Evolutionary conservation across 2,797 vertebrate species (phyloP), one percentile per base, ranked within the genome.

Genomic region (Columba guinea): DNA sequence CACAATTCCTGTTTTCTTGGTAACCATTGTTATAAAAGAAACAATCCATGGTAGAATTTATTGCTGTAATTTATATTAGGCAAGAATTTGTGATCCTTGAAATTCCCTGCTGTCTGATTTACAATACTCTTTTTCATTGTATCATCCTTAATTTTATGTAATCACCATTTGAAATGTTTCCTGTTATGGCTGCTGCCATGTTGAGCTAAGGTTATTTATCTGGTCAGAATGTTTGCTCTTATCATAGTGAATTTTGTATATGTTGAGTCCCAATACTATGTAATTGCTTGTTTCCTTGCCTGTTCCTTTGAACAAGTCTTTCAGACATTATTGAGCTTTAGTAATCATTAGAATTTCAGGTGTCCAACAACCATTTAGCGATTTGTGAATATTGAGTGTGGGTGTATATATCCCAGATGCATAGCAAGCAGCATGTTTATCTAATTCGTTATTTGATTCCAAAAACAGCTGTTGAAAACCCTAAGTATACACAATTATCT

Each of bases 21-120:
- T 90, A 94, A 94, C 28, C 5, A 56, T 89, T 93, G 64, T 92
- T 91, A 82, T 77, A 84, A 94, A 95, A 93, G 65, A 88, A 96
- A 92, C 49, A 93, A 84, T 82, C 79, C 74, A 44, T 93, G 64
- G n/a, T 92, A 84, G 53, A 95, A 96, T 89, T 92, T 94, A 95
- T 84, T 95, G 49, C 49, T 63, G 58, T 84, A 89, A 88, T 94
- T 96, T 95, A 93, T 82, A 96, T 90, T 88, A 90, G 73, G 76
- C 87, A 92, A 94, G 77, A 64, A 93, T 97, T 91, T 97, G 90
- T 86, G 93, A 95, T 90, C 91, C 92, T 96, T 96, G 91, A 94
- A 94, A 95, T 92, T 95, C 65, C 81, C 93, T 95, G 88, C 71
- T 93, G 74, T 89, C 87, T 96, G 91, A 94, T 96, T 93, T 94